These are phyloP conservation scores for Actinernus sp. DNA, from an alignment of 92 coral and sea anemone species.

Conservation along the genomic window DNA sequence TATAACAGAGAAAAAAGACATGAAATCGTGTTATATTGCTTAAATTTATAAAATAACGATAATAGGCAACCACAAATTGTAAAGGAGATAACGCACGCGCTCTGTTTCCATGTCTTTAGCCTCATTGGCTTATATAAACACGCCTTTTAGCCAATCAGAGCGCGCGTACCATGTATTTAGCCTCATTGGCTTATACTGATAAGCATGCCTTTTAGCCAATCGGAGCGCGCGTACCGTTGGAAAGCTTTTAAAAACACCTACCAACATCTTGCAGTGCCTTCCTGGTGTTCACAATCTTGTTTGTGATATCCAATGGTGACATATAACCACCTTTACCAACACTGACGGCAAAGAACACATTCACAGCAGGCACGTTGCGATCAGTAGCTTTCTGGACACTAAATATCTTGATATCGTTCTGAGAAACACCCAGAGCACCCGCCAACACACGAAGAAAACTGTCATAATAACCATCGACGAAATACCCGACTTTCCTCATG, in stretches of 20 bases:
- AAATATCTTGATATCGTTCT: conserved; percentile 55
- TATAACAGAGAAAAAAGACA: no score
- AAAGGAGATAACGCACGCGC: no score
- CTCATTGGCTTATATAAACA: no score
- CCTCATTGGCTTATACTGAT: no score
- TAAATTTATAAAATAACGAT: no score
- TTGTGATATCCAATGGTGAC: conserved; percentile 37
- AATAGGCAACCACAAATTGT: no score
- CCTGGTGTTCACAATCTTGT: conserved; percentile 26
- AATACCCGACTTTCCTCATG: conserved; percentile 64
- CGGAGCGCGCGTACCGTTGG: background rate
- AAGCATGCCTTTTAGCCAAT: no score
- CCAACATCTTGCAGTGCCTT: conserved; percentile 40
- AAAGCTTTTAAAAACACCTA: no score
- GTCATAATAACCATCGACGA: conserved; percentile 63
- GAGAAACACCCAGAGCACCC: conserved; percentile 35
- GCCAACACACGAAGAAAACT: conserved; percentile 35
- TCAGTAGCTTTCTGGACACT: conserved; percentile 69
- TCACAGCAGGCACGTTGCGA: conserved; percentile 38
- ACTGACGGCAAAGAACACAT: conserved; percentile 66
- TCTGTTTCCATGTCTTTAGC: no score
- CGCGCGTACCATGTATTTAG: no score
- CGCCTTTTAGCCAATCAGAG: no score
- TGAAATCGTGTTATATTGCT: no score
- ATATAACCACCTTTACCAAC: conserved; percentile 34